Conservation (phyloP, 2,888 invertebrate species). For the Nematopogon swammerdamellus region DNA sequence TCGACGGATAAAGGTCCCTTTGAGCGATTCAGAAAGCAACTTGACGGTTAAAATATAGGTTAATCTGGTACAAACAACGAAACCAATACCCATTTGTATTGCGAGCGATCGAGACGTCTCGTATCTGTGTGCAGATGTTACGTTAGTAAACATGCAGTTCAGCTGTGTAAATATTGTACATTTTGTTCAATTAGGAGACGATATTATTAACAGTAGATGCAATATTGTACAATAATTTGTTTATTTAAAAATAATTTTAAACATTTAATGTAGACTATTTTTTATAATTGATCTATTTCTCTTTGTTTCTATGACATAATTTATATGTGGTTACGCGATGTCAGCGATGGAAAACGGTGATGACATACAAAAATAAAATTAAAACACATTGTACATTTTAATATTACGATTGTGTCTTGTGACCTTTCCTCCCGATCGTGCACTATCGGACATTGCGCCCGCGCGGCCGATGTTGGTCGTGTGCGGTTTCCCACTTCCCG, state of each 20-base stretch:
- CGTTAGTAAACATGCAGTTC: no score
- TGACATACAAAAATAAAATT: constrained; percentile 49
- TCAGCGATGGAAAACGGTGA: constrained; percentile 41
- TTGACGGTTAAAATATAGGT: no score
- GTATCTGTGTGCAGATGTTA: no score
- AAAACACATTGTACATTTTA: constrained; percentile 13
- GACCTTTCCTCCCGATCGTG: constrained; percentile 20
- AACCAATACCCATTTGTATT: no score
- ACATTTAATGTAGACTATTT: constrained; percentile 54
- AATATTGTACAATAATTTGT: constrained; percentile 53
- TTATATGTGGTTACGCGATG: constrained; percentile 54
- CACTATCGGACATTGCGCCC: constrained; percentile 34
- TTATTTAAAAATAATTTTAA: constrained; percentile 51
- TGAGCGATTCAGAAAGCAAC: no score
- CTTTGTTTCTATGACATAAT: constrained; percentile 47
- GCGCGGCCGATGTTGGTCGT: no score
- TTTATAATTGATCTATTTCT: constrained; percentile 50
- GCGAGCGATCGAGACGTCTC: no score
- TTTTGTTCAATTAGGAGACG: background rate
- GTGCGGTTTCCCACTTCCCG: constrained; percentile 22
- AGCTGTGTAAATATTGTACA: background rate
- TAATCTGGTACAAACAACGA: no score
- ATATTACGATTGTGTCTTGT: constrained; percentile 12
- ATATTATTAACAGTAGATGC: constrained; percentile 41
- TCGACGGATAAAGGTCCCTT: no score